Percentiles rank a stretch among this genome's conserved stretches.
Conservation (phyloP, 2,888 invertebrate genomes). For the Prionchulus punctatus region DNA sequence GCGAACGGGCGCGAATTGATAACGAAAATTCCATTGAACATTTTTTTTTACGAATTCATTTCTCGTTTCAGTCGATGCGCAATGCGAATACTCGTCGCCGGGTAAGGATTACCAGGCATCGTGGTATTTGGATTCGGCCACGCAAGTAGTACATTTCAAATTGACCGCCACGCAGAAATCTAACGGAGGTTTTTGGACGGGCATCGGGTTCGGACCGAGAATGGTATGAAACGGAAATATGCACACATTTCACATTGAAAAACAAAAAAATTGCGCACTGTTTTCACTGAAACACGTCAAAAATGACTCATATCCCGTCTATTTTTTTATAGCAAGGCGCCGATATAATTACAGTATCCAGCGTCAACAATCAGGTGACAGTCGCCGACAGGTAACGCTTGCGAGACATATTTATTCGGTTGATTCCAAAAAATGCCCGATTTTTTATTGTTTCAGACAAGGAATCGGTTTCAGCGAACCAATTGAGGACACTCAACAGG, state of each 20-base stretch:
- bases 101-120: neutral
- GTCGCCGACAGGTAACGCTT: neutral
- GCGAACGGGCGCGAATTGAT: no score
- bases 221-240: neutral
- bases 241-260: no score
- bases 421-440: neutral
- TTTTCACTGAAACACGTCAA: no score
- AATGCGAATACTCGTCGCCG: neutral
- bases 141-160: neutral
- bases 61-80: no score
- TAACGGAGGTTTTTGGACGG: neutral
- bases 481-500: neutral
- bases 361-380: neutral
- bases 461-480: neutral
- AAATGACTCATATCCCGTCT: no score
- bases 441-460: neutral
- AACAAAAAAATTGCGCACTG: no score
- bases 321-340: neutral
- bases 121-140: neutral
- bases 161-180: neutral
- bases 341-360: neutral
- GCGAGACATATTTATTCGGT: neutral
- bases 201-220: neutral
- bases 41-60: no score
- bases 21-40: no score